Conservation (phyloP, 2,888 invertebrate genomes). For the Epinotia demarniana region DNA sequence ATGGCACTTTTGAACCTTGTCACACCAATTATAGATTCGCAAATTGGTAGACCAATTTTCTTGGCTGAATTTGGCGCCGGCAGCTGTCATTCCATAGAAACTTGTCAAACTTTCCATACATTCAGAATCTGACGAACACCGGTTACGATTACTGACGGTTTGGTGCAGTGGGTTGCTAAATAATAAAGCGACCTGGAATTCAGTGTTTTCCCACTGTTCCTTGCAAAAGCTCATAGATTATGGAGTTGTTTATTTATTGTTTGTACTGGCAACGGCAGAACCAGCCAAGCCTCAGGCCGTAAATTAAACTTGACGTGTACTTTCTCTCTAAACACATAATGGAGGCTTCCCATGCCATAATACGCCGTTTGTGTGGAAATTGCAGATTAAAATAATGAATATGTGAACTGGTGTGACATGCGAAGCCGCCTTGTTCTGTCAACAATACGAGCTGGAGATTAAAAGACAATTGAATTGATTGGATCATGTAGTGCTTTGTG, state of each 20-base stretch:
- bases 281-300: not conserved
- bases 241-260: not conserved
- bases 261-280: not conserved
- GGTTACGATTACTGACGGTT: no score
- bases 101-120: no score
- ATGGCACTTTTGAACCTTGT: not conserved
- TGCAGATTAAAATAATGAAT: slow-evolving; percentile 23
- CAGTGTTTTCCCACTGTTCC: not conserved
- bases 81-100: no score
- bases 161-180: not conserved
- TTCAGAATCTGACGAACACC: no score
- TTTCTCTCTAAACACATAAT: slow-evolving; percentile 35
- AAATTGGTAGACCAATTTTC: no score
- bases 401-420: slow-evolving; percentile 30
- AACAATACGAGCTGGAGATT: not conserved
- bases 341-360: slow-evolving; percentile 31
- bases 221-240: not conserved
- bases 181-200: not conserved
- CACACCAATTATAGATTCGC: no score
- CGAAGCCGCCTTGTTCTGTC: slow-evolving; percentile 14
- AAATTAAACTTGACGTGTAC: slow-evolving; percentile 17
- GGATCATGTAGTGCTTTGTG: not conserved
- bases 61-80: no score
- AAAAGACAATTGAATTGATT: slow-evolving; percentile 26
- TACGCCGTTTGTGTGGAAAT: slow-evolving; percentile 24